Percentiles rank a stretch among this genome's conserved stretches.
These are phyloP conservation scores for Brachionus paranguensis DNA, from an alignment of 1,140 invertebrate species.

Conservation along the genomic window DNA sequence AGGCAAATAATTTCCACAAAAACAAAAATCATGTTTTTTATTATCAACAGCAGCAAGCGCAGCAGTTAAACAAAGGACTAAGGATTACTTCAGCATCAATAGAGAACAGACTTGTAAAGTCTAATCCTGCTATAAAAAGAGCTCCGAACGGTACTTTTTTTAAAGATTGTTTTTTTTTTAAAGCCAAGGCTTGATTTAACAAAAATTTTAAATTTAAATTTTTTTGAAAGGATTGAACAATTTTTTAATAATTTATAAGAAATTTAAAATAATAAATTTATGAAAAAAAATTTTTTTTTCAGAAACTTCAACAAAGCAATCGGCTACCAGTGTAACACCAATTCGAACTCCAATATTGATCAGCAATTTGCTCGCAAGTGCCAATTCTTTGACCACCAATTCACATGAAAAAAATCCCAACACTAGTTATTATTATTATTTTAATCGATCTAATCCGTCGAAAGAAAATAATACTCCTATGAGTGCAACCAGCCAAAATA, in stretches of 20 bases:
- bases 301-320: not conserved
- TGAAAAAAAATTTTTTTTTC: not conserved
- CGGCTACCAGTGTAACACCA: not conserved
- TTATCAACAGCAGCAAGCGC: slow-evolving; percentile 9
- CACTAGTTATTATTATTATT: not conserved
- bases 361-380: not conserved
- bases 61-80: not conserved
- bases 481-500: not conserved
- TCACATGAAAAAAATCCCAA: not conserved
- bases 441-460: not conserved
- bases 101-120: slow-evolving; percentile 3
- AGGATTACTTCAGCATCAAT: slow-evolving; percentile 4
- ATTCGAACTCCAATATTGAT: slow-evolving; percentile 8
- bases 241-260: not conserved
- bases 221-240: not conserved
- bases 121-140: not conserved
- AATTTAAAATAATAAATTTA: not conserved
- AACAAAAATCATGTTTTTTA: slow-evolving; percentile 16
- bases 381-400: not conserved
- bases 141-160: not conserved
- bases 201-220: too few species aligned
- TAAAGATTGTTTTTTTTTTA: not conserved
- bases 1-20: not conserved
- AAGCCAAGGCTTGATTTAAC: not conserved
- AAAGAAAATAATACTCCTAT: not conserved